A percentile compares a stretch with the other conserved stretches of the same genome.
Evolutionary conservation across 2,888 invertebrate species (phyloP).

Genomic region (Pachycephus smyrnensis): DNA sequence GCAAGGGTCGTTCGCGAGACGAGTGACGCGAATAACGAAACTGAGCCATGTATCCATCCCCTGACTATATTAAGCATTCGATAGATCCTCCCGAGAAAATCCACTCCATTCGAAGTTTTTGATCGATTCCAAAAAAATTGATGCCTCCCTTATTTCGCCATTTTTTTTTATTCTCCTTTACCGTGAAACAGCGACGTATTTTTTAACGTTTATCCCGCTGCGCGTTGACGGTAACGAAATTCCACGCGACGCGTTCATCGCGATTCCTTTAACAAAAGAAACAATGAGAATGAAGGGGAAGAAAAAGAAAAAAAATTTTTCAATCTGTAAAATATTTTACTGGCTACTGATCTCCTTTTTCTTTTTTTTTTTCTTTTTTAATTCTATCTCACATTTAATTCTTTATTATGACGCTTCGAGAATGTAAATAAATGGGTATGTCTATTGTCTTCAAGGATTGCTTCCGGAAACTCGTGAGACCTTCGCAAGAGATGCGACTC

Average conservation of each 20-base stretch:
- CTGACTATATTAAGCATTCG: neutral
- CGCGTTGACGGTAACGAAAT: neutral
- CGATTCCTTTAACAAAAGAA: neutral
- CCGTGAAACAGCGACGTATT: neutral
- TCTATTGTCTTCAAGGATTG: neutral
- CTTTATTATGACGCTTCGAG: neutral
- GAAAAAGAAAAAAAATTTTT: neutral
- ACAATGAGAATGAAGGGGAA: neutral
- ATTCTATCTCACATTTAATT: neutral
- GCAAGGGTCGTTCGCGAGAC: neutral
- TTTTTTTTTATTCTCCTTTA: neutral
- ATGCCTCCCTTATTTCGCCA: neutral
- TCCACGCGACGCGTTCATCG: neutral
- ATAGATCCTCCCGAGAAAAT: neutral
- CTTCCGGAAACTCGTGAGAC: neutral
- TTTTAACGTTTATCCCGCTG: neutral
- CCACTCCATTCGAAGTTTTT: too few relatives aligned
- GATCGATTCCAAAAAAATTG: neutral
- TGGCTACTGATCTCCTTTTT: neutral
- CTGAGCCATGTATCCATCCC: neutral
- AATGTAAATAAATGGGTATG: neutral
- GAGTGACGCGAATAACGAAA: neutral
- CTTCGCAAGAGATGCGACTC: neutral
- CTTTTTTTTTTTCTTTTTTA: too few relatives aligned
- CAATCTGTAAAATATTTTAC: neutral